A percentile compares a stretch with the other conserved stretches of the same genome.
Conservation (phyloP, 1,140 invertebrate species). For the Babylonia areolata region DNA sequence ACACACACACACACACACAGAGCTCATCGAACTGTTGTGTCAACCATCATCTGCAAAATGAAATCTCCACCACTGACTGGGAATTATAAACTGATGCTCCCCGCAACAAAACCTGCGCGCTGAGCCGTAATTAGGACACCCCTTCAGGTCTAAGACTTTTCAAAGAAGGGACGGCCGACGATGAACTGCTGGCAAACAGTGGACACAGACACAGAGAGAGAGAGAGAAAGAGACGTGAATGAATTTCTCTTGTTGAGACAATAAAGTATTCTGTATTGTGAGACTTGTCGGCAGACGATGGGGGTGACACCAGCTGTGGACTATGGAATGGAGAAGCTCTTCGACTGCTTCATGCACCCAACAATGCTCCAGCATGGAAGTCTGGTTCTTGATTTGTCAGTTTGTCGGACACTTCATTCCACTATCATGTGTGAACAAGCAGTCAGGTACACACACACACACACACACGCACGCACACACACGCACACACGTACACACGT, state of each 20-base stretch:
- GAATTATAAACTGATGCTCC: too few species aligned
- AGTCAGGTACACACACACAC: background rate
- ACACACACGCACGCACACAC: conserved; percentile 15
- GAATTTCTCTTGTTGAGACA: too few species aligned
- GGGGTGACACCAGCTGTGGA: background rate
- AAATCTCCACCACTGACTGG: too few species aligned
- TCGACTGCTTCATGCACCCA: background rate
- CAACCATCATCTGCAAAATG: too few species aligned
- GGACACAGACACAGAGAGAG: background rate
- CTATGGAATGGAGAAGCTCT: background rate
- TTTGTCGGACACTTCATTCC: too few species aligned
- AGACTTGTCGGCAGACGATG: background rate
- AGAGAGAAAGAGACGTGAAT: background rate
- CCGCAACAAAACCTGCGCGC: too few species aligned
- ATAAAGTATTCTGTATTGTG: too few species aligned
- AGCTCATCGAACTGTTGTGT: too few species aligned
- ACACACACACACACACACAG: too few species aligned
- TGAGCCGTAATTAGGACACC: background rate
- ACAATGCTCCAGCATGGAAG: background rate
- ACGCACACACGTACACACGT: conserved; percentile 3
- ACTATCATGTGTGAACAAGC: too few species aligned
- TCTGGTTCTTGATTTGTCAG: too few species aligned
- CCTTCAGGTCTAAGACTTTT: too few species aligned
- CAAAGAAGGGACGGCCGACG: background rate
- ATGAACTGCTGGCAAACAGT: background rate